phyloP scores from a whole-genome alignment of 2,113 vertebrate genomes.

The Malaclemys terrapin region DNA sequence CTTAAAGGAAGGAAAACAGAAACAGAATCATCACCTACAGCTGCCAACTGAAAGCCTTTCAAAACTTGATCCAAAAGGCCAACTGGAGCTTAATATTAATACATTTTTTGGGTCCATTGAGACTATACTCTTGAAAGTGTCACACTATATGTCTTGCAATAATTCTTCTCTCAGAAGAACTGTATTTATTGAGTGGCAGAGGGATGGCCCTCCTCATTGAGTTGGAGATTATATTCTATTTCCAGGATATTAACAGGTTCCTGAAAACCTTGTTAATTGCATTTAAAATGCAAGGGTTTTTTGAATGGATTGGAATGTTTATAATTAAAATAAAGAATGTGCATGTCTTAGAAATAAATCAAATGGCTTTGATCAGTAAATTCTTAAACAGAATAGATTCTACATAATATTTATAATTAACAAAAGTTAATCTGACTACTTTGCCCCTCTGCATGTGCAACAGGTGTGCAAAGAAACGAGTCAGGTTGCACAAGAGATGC shows the following conservation, averaged over 20 bases:
- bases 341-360: not conserved
- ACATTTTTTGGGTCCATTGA: not conserved
- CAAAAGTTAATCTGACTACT: not conserved
- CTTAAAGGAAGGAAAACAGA: not conserved
- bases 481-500: not conserved
- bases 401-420: not conserved
- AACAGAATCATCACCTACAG: not conserved
- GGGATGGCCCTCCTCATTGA: not conserved
- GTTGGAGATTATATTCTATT: conserved; percentile 15
- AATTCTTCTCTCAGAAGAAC: accelerated
- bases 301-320: not conserved
- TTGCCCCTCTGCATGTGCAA: not conserved
- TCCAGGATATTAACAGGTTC: not conserved
- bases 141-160: not conserved
- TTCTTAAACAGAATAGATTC: not conserved
- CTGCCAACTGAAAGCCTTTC: not conserved
- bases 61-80: not conserved
- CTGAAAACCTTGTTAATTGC: not conserved
- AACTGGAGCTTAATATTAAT: not conserved
- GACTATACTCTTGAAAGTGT: not conserved
- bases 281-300: not conserved
- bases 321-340: not conserved
- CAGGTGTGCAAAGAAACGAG: not conserved
- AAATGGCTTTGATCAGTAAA: not conserved
- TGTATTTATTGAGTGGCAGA: not conserved